These are phyloP conservation scores for Notolabrus celidotus DNA, from an alignment of 2,797 vertebrate species.

Conservation along the genomic window DNA sequence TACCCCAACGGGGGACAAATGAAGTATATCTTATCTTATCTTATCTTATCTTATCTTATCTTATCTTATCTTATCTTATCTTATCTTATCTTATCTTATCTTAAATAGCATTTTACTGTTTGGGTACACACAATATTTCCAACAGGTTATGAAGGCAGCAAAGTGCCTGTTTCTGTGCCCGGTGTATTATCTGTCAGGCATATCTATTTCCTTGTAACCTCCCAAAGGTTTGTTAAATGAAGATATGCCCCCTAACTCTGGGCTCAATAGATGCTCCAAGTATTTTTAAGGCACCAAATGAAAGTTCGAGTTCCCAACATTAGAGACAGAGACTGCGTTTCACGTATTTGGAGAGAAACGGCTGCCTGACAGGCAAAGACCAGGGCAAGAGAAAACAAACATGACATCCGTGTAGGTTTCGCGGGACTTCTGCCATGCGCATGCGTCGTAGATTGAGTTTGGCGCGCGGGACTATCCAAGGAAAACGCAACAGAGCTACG, in stretches of 20 bases:
- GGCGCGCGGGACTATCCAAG: conserved; percentile 71
- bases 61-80: too few species aligned
- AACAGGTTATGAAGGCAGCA: neutral
- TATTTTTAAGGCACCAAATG: fast-evolving
- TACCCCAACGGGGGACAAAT: too few species aligned
- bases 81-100: too few species aligned
- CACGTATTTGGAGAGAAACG: fast-evolving
- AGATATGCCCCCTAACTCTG: fast-evolving
- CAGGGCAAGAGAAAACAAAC: neutral
- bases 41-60: too few species aligned
- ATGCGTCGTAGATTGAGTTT: conserved; percentile 63
- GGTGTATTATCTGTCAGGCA: conserved; percentile 15
- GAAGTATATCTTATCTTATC: too few species aligned
- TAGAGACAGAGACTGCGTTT: fast-evolving
- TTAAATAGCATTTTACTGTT: too few species aligned
- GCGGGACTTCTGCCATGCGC: conserved; percentile 76
- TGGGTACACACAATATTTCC: neutral
- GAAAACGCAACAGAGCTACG: neutral
- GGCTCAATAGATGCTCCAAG: fast-evolving
- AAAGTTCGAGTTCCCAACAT: fast-evolving
- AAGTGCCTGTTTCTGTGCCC: neutral
- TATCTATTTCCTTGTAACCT: fast-evolving
- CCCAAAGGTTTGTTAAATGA: fast-evolving
- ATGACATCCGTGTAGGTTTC: conserved; percentile 33
- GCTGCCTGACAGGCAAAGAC: neutral